Evolutionary conservation across 35 echinoderm and acorn worm genomes (phyloP), one percentile per base, ranked within the genome.

Genomic region (Apostichopus japonicus): DNA sequence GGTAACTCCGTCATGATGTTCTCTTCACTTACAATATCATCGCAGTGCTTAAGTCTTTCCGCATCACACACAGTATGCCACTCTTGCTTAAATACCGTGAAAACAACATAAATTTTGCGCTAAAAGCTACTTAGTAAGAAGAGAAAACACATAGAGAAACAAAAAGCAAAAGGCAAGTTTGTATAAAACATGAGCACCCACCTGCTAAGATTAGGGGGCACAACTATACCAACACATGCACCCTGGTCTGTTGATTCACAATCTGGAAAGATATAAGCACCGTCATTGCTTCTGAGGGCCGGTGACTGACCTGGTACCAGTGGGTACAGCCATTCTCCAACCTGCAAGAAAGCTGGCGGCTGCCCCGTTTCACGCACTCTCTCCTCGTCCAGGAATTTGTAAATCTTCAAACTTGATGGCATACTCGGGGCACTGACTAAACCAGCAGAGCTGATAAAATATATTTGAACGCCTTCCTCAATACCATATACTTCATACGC

Each of bases 261-360:
- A 67, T 98, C 97, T 23, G 95, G 95, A 77, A 98, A 98, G 16
- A 98, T 86, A 33, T 90, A 98, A 8, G 93, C 94, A 9, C 97
- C 97, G 16, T 96, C 95, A 8, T 54, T 54, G 91, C 90, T 95
- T 59, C 93, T 94, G 79, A 98, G 91, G 77, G 93, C 95, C 33
- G 97, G 97, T 17, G 97, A 98, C 54, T 92, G 94, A 2, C 93
- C 93, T 9, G 95, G 95, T 4, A 98, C 44, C 76, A 98, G 72
- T 24, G 97, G 97, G 59, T 98, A 98, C 87, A 98, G 62, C 97
- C 97, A 98, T 62, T 98, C 97, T 19, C 87, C 91, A 14, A 98
- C 95, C 79, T 98, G 97, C 67, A 98, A 63, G 72, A 98, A 98
- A 3, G 97, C 97, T 71, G 97, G 97, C 6, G 97, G 97, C 90